A percentile compares a stretch with the other conserved stretches of the same genome.
These are phyloP conservation scores for Drosophila sp. DNA, from an alignment of 1,140 invertebrate species.

Conservation along the genomic window DNA sequence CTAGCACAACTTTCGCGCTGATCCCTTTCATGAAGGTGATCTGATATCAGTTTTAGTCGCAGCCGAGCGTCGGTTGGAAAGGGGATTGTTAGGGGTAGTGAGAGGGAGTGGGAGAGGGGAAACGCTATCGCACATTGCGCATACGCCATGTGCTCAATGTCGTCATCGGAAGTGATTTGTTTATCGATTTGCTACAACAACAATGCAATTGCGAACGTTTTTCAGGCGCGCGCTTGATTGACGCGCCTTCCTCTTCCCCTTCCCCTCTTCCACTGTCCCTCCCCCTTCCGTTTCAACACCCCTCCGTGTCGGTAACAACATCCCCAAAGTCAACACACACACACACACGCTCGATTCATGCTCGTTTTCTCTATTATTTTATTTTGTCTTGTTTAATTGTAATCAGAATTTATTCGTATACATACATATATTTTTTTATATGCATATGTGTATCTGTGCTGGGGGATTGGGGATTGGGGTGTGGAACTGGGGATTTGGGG, in stretches of 20 bases:
- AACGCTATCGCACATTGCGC: slow-evolving; percentile 49
- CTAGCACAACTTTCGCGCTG: slow-evolving; percentile 42
- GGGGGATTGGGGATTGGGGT: too few species aligned
- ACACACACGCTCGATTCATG: slow-evolving; percentile 6
- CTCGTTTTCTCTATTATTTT: not conserved
- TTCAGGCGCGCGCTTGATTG: slow-evolving; percentile 48
- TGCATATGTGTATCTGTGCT: not conserved
- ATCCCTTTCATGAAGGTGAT: not conserved
- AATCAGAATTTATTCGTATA: slow-evolving; percentile 27
- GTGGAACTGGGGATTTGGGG: not conserved
- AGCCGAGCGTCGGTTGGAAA: too few species aligned
- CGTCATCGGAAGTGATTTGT: slow-evolving; percentile 73
- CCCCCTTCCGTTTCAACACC: not conserved
- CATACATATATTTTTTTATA: not conserved
- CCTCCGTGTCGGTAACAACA: too few species aligned
- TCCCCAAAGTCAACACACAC: not conserved
- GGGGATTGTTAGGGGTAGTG: too few species aligned
- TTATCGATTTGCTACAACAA: slow-evolving; percentile 54
- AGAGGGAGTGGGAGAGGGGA: not conserved
- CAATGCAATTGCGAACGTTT: slow-evolving; percentile 12
- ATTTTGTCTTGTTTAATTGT: slow-evolving; percentile 23
- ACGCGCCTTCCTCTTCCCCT: not conserved
- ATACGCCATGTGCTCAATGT: slow-evolving; percentile 72
- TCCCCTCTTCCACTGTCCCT: not conserved
- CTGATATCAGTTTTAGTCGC: not conserved